Percentiles rank a stretch among this genome's conserved stretches.
phyloP scores from a whole-genome alignment of 2,113 vertebrate genomes.

The Oryzias melastigma region DNA sequence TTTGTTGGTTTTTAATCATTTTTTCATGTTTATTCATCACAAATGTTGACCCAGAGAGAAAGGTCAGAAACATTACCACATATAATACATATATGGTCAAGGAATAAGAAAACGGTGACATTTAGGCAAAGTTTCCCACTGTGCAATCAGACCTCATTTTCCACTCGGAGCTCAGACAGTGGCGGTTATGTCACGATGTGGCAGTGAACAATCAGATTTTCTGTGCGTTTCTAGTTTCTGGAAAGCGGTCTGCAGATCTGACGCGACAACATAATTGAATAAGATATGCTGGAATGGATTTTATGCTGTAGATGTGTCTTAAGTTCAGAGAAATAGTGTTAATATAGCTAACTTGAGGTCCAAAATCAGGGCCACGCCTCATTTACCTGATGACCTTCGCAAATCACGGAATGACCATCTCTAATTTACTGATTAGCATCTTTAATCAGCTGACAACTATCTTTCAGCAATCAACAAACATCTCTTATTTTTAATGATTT shows the following conservation, averaged over 20 bases:
- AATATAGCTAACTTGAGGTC: no score
- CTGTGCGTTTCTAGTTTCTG: conserved; percentile 29
- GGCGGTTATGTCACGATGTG: conserved; percentile 38
- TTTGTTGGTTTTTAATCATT: background rate
- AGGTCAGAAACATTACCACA: conserved; percentile 37
- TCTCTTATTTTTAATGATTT: no score
- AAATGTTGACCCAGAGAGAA: no score
- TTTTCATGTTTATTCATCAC: background rate
- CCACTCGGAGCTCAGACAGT: conserved; percentile 45
- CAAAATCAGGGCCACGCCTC: no score
- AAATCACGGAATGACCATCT: no score
- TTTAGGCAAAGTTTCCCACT: conserved; percentile 56
- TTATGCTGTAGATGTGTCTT: conserved; percentile 3
- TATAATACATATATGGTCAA: conserved; percentile 41
- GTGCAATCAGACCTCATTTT: conserved; percentile 70
- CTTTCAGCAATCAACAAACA: no score
- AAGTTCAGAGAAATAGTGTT: background rate
- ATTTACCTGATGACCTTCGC: no score
- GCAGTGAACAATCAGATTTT: conserved; percentile 51
- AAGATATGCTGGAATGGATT: conserved; percentile 15
- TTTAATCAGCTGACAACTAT: no score
- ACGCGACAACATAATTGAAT: conserved; percentile 29
- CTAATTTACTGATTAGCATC: no score
- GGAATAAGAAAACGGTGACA: conserved; percentile 35
- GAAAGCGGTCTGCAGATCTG: conserved; percentile 23